These are phyloP conservation scores for Pantherophis guttatus DNA, from an alignment of 2,113 vertebrate species.

Conservation along the genomic window DNA sequence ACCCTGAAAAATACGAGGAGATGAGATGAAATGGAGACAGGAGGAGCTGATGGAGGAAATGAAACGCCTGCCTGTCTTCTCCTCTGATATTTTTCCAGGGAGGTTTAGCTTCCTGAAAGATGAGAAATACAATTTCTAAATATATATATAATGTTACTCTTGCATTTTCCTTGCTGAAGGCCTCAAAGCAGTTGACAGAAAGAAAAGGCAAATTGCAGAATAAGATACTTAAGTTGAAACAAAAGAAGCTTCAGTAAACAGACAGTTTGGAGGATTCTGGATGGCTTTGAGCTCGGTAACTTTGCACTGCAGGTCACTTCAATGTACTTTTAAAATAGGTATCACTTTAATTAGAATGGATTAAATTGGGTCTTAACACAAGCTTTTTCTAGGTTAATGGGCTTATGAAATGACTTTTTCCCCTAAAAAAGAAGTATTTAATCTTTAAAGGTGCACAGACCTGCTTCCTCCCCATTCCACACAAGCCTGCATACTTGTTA, in stretches of 20 bases:
- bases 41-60: background rate
- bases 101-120: background rate
- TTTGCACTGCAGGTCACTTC: background rate
- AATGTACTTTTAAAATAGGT: background rate
- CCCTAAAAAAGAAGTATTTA: background rate
- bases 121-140: background rate
- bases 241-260: background rate
- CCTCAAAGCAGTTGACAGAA: background rate
- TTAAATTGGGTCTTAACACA: background rate
- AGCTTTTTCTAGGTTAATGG: background rate
- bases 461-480: background rate
- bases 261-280: background rate
- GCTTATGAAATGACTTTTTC: background rate
- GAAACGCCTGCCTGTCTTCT: background rate
- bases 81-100: background rate
- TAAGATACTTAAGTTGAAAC: background rate
- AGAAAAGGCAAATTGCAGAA: background rate
- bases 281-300: background rate
- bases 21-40: background rate
- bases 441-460: background rate
- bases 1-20: background rate
- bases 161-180: background rate
- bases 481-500: background rate
- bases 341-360: background rate
- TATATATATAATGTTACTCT: background rate